Conservation (phyloP, 2,113 vertebrate species). For the Toxotes jaculatrix region DNA sequence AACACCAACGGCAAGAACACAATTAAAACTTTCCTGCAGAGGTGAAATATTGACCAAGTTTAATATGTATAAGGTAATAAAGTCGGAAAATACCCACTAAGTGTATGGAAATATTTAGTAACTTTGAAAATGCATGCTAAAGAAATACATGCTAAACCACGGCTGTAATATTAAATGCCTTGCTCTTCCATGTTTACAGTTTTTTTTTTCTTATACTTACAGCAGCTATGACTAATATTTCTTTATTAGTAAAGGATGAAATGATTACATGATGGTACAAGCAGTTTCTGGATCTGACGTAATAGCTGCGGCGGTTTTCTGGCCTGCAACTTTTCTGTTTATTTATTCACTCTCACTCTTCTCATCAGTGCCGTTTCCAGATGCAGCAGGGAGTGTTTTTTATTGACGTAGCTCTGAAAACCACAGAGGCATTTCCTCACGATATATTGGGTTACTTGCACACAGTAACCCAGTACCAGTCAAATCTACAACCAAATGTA, state of each 20-base stretch:
- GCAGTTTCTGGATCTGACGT: background rate
- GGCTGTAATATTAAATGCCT: no score
- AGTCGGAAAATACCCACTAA: background rate
- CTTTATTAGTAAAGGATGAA: background rate
- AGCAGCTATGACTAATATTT: background rate
- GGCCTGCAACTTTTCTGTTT: no score
- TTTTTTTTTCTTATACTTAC: background rate
- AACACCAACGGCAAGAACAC: slow-evolving; percentile 15
- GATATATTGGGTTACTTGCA: background rate
- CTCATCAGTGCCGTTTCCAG: background rate
- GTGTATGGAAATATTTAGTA: background rate
- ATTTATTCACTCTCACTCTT: no score
- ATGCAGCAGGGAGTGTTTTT: background rate
- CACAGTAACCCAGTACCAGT: no score
- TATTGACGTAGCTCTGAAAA: background rate
- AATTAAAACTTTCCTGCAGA: background rate
- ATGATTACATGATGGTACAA: background rate
- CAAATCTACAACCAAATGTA: no score
- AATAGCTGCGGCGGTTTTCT: background rate
- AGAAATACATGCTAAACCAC: background rate
- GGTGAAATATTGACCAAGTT: background rate
- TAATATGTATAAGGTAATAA: background rate
- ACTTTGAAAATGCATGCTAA: background rate
- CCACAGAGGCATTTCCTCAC: no score
- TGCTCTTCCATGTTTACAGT: background rate